phyloP scores from a whole-genome alignment of 35 echinoderm and acorn worm species.

The Heliocidaris erythrogramma region DNA sequence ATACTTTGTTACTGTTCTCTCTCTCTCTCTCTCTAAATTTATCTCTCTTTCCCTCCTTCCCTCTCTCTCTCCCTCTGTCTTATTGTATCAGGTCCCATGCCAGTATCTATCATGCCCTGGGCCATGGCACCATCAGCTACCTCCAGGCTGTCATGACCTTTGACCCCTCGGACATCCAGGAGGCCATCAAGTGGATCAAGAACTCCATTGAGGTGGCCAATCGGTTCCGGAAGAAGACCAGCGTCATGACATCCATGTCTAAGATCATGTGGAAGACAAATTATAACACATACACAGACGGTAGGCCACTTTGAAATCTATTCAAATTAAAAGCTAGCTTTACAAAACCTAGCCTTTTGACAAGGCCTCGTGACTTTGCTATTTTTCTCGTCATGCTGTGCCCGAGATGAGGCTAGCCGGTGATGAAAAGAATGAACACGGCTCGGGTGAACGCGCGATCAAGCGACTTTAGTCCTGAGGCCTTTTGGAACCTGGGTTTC shows the following conservation, averaged over 20 bases:
- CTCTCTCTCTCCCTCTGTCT: not conserved
- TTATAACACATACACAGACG: slow-evolving; percentile 89
- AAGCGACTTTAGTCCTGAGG: no score
- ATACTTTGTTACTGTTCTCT: not conserved
- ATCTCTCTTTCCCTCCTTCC: not conserved
- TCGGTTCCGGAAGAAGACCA: slow-evolving; percentile 69
- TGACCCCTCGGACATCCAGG: slow-evolving; percentile 91
- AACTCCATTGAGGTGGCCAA: slow-evolving; percentile 87
- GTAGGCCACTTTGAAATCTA: slow-evolving; percentile 43
- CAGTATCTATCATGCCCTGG: slow-evolving; percentile 96
- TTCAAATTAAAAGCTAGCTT: no score
- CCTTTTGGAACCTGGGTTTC: no score
- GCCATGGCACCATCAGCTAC: slow-evolving; percentile 87
- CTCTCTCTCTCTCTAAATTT: not conserved
- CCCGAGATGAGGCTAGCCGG: no score
- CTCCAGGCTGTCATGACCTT: slow-evolving; percentile 99
- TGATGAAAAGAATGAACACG: no score
- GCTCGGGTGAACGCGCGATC: no score
- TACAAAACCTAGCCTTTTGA: no score
- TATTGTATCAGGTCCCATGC: slow-evolving; percentile 62
- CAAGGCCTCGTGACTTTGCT: no score
- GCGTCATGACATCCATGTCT: slow-evolving; percentile 71
- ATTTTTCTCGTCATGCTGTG: no score
- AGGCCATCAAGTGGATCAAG: slow-evolving; percentile 82
- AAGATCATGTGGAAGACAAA: slow-evolving; percentile 81